Evolutionary conservation across 2,888 invertebrate genomes (phyloP).

Genomic region (Ormyrus rosae): DNA sequence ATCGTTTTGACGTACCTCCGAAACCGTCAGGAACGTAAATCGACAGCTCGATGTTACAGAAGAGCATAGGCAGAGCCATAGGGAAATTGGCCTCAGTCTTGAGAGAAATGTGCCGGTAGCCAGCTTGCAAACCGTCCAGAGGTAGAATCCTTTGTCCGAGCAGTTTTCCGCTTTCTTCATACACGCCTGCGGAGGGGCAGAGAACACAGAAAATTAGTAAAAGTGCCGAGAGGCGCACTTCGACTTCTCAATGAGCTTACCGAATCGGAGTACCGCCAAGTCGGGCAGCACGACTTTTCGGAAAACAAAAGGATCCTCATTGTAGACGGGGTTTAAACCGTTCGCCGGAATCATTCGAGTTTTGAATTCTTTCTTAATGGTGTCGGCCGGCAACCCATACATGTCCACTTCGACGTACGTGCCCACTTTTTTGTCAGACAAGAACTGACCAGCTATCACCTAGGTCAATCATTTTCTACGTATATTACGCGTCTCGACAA

Average conservation of each 20-base stretch:
- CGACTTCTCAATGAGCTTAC: constrained; percentile 63
- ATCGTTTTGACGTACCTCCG: constrained; percentile 76
- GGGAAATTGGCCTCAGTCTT: constrained; percentile 85
- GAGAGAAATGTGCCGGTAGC: constrained; percentile 83
- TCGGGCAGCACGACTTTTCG: constrained; percentile 85
- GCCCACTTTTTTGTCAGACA: constrained; percentile 84
- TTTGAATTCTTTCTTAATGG: constrained; percentile 83
- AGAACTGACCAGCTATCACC: constrained; percentile 84
- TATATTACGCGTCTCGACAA: not conserved
- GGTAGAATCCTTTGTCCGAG: constrained; percentile 84
- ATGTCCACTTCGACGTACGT: constrained; percentile 87
- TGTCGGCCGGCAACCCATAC: constrained; percentile 85
- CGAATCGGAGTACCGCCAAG: constrained; percentile 82
- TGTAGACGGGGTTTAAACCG: constrained; percentile 84
- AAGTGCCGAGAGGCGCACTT: too few species aligned
- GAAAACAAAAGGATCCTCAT: constrained; percentile 84
- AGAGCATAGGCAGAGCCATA: constrained; percentile 82
- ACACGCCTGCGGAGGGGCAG: constrained; percentile 75
- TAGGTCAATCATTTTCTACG: constrained; percentile 62
- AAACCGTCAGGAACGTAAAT: constrained; percentile 86
- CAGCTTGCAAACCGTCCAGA: constrained; percentile 83
- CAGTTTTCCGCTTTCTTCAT: constrained; percentile 84
- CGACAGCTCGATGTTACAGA: constrained; percentile 83
- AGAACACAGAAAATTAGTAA: too few species aligned
- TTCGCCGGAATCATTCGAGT: constrained; percentile 82